phyloP scores from a whole-genome alignment of 2,888 invertebrate genomes.

The Leptothorax acervorum region DNA sequence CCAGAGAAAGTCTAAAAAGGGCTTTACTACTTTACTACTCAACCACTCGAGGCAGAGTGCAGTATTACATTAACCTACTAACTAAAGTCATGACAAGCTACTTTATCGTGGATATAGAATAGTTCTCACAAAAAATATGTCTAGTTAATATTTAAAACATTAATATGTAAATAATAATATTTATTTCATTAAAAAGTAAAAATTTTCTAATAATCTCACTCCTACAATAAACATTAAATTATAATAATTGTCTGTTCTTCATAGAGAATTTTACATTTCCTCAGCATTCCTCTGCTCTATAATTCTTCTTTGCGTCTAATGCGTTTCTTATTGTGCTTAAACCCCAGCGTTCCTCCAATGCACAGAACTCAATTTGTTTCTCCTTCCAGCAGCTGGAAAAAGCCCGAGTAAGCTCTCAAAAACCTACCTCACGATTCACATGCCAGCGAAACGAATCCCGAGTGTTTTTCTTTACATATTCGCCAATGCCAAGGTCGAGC shows the following conservation, averaged over 20 bases:
- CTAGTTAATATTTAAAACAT: neutral
- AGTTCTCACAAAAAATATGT: neutral
- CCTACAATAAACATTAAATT: neutral
- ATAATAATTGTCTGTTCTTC: neutral
- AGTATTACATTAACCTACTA: slow-evolving; percentile 4
- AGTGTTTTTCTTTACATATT: slow-evolving; percentile 50
- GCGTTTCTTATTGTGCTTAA: neutral
- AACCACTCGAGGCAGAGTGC: neutral
- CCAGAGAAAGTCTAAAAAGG: neutral
- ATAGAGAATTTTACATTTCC: neutral
- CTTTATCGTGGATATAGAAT: neutral
- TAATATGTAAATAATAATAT: neutral
- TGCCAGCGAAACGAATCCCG: slow-evolving; percentile 30
- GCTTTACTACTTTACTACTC: neutral
- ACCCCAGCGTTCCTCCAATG: neutral
- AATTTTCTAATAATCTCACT: neutral
- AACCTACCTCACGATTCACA: slow-evolving; percentile 16
- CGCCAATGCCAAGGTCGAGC: slow-evolving; percentile 71
- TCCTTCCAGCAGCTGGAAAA: slow-evolving; percentile 3
- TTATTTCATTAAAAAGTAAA: neutral
- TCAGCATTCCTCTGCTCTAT: neutral
- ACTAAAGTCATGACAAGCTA: neutral
- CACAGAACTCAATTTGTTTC: neutral
- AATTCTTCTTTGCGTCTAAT: neutral
- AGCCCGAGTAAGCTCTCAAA: slow-evolving; percentile 17